A percentile compares a stretch with the other conserved stretches of the same genome.
phyloP scores from a whole-genome alignment of 2,113 vertebrate species.

The Thermophis baileyi region DNA sequence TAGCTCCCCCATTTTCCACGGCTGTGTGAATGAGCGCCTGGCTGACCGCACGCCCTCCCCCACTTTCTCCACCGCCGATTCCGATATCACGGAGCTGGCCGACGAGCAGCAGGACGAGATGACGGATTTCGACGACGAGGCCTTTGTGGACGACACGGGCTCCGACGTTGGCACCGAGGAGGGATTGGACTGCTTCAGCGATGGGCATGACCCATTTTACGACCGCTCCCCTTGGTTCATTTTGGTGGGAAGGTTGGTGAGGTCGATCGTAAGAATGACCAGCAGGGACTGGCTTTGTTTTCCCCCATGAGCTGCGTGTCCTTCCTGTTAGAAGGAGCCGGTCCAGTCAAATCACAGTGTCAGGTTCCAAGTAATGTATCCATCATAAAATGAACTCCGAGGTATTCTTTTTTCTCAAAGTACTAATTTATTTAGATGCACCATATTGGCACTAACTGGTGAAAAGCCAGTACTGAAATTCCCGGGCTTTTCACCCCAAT shows the following conservation, averaged over 20 bases:
- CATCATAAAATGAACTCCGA: no score
- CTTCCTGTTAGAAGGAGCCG: slow-evolving; percentile 34
- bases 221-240: slow-evolving; percentile 99
- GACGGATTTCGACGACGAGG: slow-evolving; percentile 96
- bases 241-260: slow-evolving; percentile 99
- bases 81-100: slow-evolving; percentile 97
- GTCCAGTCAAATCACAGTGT: slow-evolving; percentile 1
- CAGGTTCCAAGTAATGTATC: no score
- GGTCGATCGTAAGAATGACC: slow-evolving; percentile 66
- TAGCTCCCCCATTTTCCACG: slow-evolving; percentile 98
- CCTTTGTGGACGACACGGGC: slow-evolving; percentile 96
- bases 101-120: slow-evolving; percentile 97
- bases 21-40: slow-evolving; percentile 96
- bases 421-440: no score
- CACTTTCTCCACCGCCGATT: slow-evolving; percentile 97
- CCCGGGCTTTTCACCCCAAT: no score
- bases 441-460: no score
- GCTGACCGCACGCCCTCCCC: slow-evolving; percentile 98
- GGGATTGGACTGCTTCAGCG: slow-evolving; percentile 96
- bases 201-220: slow-evolving; percentile 98
- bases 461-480: no score
- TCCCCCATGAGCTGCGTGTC: slow-evolving; percentile 39
- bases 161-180: slow-evolving; percentile 97
- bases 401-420: no score
- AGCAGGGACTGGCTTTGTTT: slow-evolving; percentile 77